These are phyloP conservation scores for Semibalanus balanoides DNA, from an alignment of 1,140 invertebrate species.

Conservation along the genomic window DNA sequence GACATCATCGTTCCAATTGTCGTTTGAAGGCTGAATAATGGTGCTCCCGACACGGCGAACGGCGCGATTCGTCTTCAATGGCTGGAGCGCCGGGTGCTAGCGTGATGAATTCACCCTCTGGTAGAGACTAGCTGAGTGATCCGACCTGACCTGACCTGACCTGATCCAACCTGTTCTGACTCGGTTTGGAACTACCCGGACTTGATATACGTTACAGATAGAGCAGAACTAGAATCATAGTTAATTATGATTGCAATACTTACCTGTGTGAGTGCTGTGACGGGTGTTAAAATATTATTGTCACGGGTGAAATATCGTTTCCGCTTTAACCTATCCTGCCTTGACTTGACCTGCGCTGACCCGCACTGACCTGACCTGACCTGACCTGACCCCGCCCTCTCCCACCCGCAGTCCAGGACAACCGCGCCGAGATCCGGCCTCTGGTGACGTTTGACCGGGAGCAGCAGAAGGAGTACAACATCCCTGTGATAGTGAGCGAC, in stretches of 20 bases:
- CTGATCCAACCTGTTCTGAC: background rate
- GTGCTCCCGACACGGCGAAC: background rate
- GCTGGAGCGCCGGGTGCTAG: no score
- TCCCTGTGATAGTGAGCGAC: slow-evolving; percentile 84
- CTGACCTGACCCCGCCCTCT: background rate
- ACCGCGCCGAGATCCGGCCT: slow-evolving; percentile 16
- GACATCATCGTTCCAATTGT: background rate
- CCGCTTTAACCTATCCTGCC: no score
- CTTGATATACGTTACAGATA: no score
- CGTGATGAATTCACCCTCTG: background rate
- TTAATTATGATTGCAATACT: no score
- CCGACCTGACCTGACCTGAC: background rate
- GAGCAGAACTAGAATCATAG: no score
- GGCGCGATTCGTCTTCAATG: no score
- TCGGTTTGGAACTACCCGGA: no score
- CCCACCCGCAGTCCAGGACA: background rate
- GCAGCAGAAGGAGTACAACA: slow-evolving; percentile 81
- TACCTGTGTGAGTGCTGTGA: no score
- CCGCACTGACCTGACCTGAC: background rate
- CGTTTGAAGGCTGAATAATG: background rate
- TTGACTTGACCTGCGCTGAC: background rate
- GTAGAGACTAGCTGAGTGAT: background rate
- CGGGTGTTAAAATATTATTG: no score
- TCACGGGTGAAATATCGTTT: no score
- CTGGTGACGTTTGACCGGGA: slow-evolving; percentile 64